phyloP scores from a whole-genome alignment of 2,797 vertebrate species.

The Leptatherina wallacei region DNA sequence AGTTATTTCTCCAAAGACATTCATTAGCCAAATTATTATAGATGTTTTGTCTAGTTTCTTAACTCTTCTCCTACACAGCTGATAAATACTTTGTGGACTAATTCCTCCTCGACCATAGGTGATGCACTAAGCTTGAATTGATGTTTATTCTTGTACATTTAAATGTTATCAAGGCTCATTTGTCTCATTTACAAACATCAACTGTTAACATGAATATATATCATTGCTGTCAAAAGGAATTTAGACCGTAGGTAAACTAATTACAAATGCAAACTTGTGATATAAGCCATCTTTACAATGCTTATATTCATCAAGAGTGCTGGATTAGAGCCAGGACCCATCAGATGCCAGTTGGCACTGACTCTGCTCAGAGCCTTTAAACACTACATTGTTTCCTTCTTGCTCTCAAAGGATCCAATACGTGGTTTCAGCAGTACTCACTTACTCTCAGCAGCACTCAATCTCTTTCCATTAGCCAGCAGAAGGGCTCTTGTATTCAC shows the following conservation, averaged over 20 bases:
- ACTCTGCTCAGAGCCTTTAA: constrained; percentile 28
- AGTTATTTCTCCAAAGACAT: not conserved
- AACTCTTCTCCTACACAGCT: not conserved
- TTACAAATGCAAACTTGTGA: constrained; percentile 8
- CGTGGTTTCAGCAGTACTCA: constrained; percentile 37
- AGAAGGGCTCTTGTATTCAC: constrained; percentile 14
- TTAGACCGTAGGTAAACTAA: constrained; percentile 9
- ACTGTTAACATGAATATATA: not conserved
- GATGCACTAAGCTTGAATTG: not conserved
- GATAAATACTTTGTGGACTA: not conserved
- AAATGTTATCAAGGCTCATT: constrained; percentile 14
- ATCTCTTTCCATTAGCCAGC: constrained; percentile 41
- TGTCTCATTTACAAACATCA: constrained; percentile 14
- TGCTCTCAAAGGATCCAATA: constrained; percentile 15
- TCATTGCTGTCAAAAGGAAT: constrained; percentile 15
- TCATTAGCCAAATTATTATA: too few relatives aligned
- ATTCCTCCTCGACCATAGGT: not conserved
- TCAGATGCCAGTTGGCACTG: constrained; percentile 31
- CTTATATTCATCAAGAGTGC: constrained; percentile 20
- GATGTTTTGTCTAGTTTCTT: not conserved
- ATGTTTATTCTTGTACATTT: not conserved
- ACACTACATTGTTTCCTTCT: constrained; percentile 11
- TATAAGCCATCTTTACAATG: constrained; percentile 8
- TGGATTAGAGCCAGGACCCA: constrained; percentile 9
- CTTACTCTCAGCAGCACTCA: constrained; percentile 40